A percentile compares a stretch with the other conserved stretches of the same genome.
Evolutionary conservation across 2,888 invertebrate species (phyloP).

Genomic region (Agapetus fuscipes): DNA sequence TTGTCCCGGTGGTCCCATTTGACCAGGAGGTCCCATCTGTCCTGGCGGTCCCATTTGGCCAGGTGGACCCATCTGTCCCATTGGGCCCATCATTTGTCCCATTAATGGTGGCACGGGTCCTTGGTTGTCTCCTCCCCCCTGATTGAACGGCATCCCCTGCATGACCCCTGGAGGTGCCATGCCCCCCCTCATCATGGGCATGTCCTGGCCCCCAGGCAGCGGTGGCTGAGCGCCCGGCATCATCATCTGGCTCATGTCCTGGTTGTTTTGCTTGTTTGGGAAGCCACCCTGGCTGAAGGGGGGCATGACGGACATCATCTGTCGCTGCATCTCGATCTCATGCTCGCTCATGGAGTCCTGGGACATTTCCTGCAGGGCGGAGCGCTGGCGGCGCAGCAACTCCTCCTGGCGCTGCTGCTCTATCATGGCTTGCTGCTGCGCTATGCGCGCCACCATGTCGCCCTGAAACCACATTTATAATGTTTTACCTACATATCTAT

Average conservation of each 20-base stretch:
- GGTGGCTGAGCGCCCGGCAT: conserved; percentile 14
- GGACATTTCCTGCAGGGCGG: conserved; percentile 18
- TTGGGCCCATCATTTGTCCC: background rate
- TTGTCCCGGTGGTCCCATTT: conserved; percentile 19
- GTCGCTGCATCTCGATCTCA: conserved; percentile 26
- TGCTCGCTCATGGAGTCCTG: conserved; percentile 24
- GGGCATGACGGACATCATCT: conserved; percentile 25
- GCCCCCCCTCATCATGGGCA: conserved; percentile 8
- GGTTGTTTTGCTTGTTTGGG: no score
- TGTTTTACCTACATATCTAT: no score
- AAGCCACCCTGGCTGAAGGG: conserved; percentile 16
- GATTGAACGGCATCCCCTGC: background rate
- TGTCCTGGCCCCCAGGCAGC: conserved; percentile 4
- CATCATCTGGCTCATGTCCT: background rate
- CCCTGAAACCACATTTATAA: conserved; percentile 7
- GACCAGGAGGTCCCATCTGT: background rate
- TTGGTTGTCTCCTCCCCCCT: background rate
- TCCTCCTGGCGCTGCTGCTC: conserved; percentile 25
- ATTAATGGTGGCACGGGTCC: background rate
- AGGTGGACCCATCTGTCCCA: conserved; percentile 8
- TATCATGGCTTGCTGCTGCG: conserved; percentile 24
- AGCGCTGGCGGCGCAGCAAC: conserved; percentile 23
- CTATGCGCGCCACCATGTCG: conserved; percentile 22
- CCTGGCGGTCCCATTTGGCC: conserved; percentile 5
- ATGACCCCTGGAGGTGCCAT: conserved; percentile 16